Base-by-base conservation (phyloP, 2,797 vertebrate species). In the Steatocranus sp. region DNA sequence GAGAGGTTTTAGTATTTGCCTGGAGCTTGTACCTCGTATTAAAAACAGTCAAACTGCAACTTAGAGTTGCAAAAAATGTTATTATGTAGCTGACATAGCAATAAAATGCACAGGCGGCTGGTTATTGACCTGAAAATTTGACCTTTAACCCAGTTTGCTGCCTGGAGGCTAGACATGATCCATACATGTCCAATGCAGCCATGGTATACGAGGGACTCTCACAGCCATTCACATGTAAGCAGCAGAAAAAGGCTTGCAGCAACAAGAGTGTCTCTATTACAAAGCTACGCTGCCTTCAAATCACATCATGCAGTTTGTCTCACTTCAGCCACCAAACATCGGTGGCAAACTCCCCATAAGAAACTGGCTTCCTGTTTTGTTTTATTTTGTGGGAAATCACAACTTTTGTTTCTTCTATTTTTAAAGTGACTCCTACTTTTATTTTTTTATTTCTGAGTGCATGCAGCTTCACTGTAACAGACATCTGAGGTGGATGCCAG, bases 11-110 rank as follows among this genome's bases (percentile, higher is more conserved):
- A 79, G 30, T 74, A 73, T 81, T 63, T 49, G 85, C 90, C 90
- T 38, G 74, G 36, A 86, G 89, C 81, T 43, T 27, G 2, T 8
- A 63, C 30, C 32, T 11, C 10, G 79, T 78, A 87, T 76, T 58
- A 88, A 82, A 75, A 87, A 46, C 81, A 89, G 90, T 91, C 73
- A 86, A 85, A 89, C 85, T 27, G 48, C 20, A 32, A 80, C 49
- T 79, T 8, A 88, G 17, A 83, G 80, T 83, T 70, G 79, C 14
- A 46, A 36, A 80, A 68, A 61, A 54, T 75, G 75, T 58, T 54
- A 75, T 46, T 9, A 68, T 85, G 66, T 25, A 66, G 91, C 91
- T 91, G 91, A 93, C 85, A 38, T 12, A 82, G 91, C 88, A 91
- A 79, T 90, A 91, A 79, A 32, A 90, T 2, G 77, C 70, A 41